Conservation (phyloP, 2,888 invertebrate species). For the Mallateleia sp. region DNA sequence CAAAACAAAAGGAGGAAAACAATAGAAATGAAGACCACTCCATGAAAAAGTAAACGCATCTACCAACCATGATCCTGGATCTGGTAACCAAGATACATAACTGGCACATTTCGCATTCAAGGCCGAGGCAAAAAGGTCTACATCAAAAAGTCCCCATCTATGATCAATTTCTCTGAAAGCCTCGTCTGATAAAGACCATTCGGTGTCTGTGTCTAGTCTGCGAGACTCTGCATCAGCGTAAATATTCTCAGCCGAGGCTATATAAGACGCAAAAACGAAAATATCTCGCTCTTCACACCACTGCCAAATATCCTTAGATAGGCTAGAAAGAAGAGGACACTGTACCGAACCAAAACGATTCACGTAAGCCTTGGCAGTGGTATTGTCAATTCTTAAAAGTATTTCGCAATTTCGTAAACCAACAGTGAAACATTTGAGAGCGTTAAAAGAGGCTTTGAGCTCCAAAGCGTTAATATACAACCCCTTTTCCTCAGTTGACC, state of each 20-base stretch:
- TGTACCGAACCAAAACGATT: constrained; percentile 23
- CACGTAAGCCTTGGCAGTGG: constrained; percentile 8
- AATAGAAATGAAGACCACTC: not conserved
- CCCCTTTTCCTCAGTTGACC: not conserved
- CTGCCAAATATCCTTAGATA: constrained; percentile 19
- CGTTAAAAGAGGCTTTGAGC: not conserved
- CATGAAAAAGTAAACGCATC: not conserved
- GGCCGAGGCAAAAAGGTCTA: not conserved
- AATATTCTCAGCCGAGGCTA: not conserved
- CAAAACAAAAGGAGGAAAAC: constrained; percentile 6
- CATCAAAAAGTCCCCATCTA: not conserved
- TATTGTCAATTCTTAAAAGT: constrained; percentile 24
- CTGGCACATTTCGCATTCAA: not conserved
- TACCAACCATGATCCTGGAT: not conserved
- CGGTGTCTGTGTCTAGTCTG: constrained; percentile 2
- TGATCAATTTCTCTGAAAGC: not conserved
- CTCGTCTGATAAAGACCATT: not conserved
- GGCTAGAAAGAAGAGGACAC: not conserved
- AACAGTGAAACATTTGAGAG: constrained; percentile 6
- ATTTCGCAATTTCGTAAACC: constrained; percentile 5
- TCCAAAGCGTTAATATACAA: not conserved
- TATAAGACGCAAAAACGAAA: constrained; percentile 16
- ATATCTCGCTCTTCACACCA: constrained; percentile 36
- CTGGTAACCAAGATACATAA: constrained; percentile 2
- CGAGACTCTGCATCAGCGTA: not conserved